Evolutionary conservation across 2,888 invertebrate genomes (phyloP), one percentile per base, ranked within the genome.

Genomic region (Coelopa pilipes): DNA sequence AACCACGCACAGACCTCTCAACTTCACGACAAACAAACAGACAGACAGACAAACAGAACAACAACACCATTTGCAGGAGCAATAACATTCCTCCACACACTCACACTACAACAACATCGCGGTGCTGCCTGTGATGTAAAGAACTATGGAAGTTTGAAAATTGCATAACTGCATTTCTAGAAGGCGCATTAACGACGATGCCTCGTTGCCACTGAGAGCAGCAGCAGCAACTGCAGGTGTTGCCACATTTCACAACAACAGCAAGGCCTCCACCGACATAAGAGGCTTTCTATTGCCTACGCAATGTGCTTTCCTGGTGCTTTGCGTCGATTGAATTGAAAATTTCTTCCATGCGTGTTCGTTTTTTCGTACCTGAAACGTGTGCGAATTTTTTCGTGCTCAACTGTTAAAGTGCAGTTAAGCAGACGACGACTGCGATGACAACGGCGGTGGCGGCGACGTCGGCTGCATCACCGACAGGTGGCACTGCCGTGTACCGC

Each of bases 401-500:
- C 57, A 69, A 69, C 69, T 55, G 69, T 69, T 69, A 69, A 57
- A 53, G 34, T 68, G 34, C 66, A 65, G 66, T 50, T 50, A 67
- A 50, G 50, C 66, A 50, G 53, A 10, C 66, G 24, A 66, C 17
- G 66, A 66, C 57, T 57, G 46, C 34, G 17, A 66, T 50, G 47
- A 66, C 13, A n/a, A 59, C 21, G 65, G n/a, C 47, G 17, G 47
- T 46, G 65, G 11, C 19, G 65, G 17, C 21, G 46, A 65, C 21
- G 65, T 47, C 11, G 21, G 19, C 17, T 17, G 45, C 46, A 19
- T 2, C 47, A 53, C 55, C 59, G 47, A 70, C 59, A 47, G 49
- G 60, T 59, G 70, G 70, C 70, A 70, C 15, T 50, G 13, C 12
- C 67, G 60, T 70, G 59, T 70, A 70, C 70, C 70, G 70, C 70